phyloP scores from a whole-genome alignment of 2,888 invertebrate species.

The Drepanosiphum platanoidis region DNA sequence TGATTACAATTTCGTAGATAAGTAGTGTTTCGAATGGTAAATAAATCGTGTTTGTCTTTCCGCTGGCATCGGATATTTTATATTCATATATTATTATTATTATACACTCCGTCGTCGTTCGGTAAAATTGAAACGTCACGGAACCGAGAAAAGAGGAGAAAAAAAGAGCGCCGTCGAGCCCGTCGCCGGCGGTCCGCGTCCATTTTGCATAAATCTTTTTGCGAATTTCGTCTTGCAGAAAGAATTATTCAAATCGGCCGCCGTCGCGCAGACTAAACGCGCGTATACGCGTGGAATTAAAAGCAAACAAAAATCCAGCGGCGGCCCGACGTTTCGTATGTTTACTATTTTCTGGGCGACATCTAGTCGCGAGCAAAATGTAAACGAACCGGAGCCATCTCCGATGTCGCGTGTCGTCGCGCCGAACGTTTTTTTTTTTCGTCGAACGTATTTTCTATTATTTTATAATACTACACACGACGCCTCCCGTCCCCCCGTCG shows the following conservation, averaged over 20 bases:
- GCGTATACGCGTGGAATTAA: constrained; percentile 33
- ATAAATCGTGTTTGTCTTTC: constrained; percentile 5
- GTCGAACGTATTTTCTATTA: neutral
- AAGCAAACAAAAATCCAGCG: constrained; percentile 18
- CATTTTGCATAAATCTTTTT: constrained; percentile 42
- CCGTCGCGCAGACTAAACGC: neutral
- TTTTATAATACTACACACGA: neutral
- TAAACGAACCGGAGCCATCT: neutral
- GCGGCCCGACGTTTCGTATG: neutral
- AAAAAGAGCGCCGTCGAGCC: neutral
- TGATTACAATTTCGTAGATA: neutral
- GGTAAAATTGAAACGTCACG: constrained; percentile 28
- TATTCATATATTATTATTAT: neutral
- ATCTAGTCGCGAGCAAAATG: neutral
- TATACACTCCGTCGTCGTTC: neutral
- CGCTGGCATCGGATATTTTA: no score
- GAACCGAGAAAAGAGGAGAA: neutral
- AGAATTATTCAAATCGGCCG: constrained; percentile 15
- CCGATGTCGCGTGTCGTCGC: neutral
- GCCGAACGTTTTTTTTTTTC: neutral
- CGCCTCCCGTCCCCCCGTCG: neutral
- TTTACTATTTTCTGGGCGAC: neutral
- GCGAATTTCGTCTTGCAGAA: neutral
- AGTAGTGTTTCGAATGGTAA: neutral
- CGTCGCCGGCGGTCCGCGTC: neutral